A percentile compares a stretch with the other conserved stretches of the same genome.
Conservation (phyloP, 64 coral and sea anemone species). For the Montipora capricornis region DNA sequence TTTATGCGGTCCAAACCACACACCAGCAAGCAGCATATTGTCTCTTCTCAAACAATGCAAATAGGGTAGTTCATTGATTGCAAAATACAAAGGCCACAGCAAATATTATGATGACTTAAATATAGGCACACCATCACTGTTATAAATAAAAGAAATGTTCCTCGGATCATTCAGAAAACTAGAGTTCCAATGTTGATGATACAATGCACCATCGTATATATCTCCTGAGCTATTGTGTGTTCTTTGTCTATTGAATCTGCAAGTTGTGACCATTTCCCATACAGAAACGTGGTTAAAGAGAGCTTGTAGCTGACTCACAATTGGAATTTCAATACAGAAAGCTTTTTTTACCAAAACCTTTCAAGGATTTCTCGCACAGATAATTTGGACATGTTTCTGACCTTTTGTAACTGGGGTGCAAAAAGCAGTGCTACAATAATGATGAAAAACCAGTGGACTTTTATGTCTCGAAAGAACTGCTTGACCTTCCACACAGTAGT, state of each 20-base stretch:
- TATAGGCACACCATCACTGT: conserved; percentile 60
- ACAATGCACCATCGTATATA: conserved; percentile 60
- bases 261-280: not conserved
- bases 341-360: not conserved
- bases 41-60: conserved; percentile 23
- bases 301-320: not conserved
- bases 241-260: not conserved
- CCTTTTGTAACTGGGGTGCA: not conserved
- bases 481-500: not conserved
- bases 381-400: not conserved
- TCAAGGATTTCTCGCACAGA: not conserved
- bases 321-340: not conserved
- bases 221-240: not conserved
- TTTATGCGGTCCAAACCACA: conserved; percentile 71
- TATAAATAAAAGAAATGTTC: conserved; percentile 62
- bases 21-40: conserved; percentile 72
- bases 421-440: not conserved
- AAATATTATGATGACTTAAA: conserved; percentile 67
- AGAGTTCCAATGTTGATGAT: not conserved
- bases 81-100: conserved; percentile 56
- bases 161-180: not conserved
- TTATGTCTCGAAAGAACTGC: not conserved
- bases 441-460: conserved; percentile 23
- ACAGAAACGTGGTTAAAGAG: not conserved
- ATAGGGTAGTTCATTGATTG: conserved; percentile 68